Evolutionary conservation across 2,888 invertebrate genomes (phyloP), one percentile per base, ranked within the genome.

Genomic region (Endotricha flammealis): DNA sequence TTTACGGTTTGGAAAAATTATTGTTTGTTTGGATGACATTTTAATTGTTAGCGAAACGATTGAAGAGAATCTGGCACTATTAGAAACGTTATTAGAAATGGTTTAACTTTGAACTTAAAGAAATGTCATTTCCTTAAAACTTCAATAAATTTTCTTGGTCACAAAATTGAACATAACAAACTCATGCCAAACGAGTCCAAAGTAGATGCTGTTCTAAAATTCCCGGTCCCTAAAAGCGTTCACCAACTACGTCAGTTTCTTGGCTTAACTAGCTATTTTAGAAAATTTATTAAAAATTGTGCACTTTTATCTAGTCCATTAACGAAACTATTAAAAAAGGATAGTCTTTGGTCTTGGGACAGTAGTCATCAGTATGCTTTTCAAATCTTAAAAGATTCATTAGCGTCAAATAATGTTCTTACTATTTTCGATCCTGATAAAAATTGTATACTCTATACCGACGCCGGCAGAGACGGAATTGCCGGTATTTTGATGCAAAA

Each of bases 391-490:
- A 48, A 44, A 37, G 8, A 35, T 8, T 9, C 13, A 1, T 13
- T 48, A 4, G 39, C 34, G 1, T 37, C 41, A 5, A 37, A 50
- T 16, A 42, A 13, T 16, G 34, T 41, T 1, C 28, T 54, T 4
- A 12, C 37, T 3, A 40, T 64, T 8, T 63, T 45, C 32, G 50
- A 62, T 31, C 51, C 48, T 0, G 32, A 31, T 0, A 44, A 41
- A 4, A 32, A 43, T 23, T 44, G 41, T 5, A 46, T 64, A 11
- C 35, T 64, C 0, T 68, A 68, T 31, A 68, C 68, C 0, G 69
- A 70, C 29, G 69, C 69, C 0, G 62, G 66, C 39, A 23, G 53
- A 3, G 42, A 51, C 0, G 66, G 69, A 3, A 11, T 66, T 9
- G 61, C 59, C 5, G 57, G 62, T 4, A 54, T 64, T 3, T 10